Evolutionary conservation across 2,113 vertebrate genomes (phyloP).

Genomic region (Sciurus niger): DNA sequence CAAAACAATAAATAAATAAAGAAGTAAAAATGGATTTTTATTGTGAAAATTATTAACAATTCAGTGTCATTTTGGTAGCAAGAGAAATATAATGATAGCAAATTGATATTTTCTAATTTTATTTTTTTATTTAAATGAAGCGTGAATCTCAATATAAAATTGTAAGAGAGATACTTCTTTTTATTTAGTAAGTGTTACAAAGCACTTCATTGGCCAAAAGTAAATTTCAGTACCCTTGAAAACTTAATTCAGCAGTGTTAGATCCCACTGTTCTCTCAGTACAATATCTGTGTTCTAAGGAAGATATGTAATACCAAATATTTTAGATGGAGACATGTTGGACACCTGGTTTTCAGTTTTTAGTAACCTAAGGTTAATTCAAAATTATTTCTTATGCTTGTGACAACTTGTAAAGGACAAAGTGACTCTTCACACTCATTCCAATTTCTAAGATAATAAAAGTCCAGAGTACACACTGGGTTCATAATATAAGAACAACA

Average conservation of each 20-base stretch:
- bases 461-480: background rate
- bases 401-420: background rate
- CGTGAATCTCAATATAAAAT: background rate
- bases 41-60: background rate
- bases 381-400: background rate
- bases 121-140: background rate
- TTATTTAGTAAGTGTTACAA: background rate
- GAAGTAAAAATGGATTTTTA: background rate
- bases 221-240: constrained; percentile 19
- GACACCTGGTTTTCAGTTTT: background rate
- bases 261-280: background rate
- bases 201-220: background rate
- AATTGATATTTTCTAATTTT: background rate
- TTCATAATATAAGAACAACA: background rate
- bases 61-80: background rate
- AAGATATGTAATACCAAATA: background rate
- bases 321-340: background rate
- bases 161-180: background rate
- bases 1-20: background rate
- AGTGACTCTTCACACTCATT: background rate
- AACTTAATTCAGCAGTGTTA: background rate
- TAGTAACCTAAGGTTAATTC: background rate
- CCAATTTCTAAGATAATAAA: background rate
- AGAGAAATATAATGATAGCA: background rate
- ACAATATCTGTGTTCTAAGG: background rate